Base-by-base conservation (phyloP, 2,797 vertebrate species). In the Megalops cyprinoides region DNA sequence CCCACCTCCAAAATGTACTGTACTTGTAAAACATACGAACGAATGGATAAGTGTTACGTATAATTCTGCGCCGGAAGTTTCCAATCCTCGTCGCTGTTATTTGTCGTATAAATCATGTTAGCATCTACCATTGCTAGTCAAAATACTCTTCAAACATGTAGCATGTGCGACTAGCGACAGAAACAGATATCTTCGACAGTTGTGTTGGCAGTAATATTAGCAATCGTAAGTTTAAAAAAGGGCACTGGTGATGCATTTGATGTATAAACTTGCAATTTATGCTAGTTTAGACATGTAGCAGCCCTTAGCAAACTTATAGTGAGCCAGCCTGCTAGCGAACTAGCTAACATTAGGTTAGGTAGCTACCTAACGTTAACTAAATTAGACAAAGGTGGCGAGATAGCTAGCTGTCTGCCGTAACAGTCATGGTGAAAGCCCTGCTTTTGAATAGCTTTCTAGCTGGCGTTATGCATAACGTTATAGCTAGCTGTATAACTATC, bases 51-150 rank as follows among this genome's bases (percentile, higher is more conserved):
- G 65, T 69, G n/a, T n/a, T n/a, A n/a, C n/a, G n/a, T 39, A 25
- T 46, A 46, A 14, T 4, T 46, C 20, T 25, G 73, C 73, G 44
- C 46, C 73, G 73, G 73, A 74, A 74, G 73, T 74, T 74, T 25
- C n/a, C n/a, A n/a, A 10, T 49, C n/a, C 44, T 74, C n/a, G 73
- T 74, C 73, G 73, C 73, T 49, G 20, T 14, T 15, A 14, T 74
- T 25, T 1, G 49, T 9, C 46, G 44, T 74, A 28, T 44, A 14
- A 74, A 39, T 25, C 46, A 74, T 74, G 46, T 28, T 51, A 74
- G 31, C 20, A 5, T 20, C 7, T 67, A 67, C 37, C 44, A 42
- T 34, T 71, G 67, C 39, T 42, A 20, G 39, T 44, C 25, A 44
- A 42, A 71, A 44, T 44, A 71, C 39, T 20, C 6, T 1, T 71